Conservation (phyloP, 2,888 invertebrate species). For the Lasioglossum morio region DNA sequence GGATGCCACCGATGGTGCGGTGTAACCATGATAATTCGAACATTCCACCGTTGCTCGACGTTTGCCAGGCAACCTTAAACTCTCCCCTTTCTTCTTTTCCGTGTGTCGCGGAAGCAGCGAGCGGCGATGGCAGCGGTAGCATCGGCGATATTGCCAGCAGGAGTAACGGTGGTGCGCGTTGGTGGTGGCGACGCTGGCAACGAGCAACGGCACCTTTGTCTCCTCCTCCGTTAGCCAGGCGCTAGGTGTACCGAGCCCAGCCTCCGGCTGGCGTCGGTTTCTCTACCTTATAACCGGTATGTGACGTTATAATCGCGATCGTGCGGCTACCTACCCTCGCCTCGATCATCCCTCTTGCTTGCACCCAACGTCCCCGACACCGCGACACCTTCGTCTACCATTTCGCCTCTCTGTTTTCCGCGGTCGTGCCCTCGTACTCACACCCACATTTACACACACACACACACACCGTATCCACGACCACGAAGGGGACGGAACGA, state of each 20-base stretch:
- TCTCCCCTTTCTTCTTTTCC: conserved; percentile 46
- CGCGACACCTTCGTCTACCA: conserved; percentile 21
- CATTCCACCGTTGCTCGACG: conserved; percentile 79
- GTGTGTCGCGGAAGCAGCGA: background rate
- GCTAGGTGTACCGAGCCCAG: conserved; percentile 42
- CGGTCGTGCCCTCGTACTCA: background rate
- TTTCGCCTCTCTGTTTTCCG: conserved; percentile 25
- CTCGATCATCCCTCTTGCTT: conserved; percentile 36
- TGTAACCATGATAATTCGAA: conserved; percentile 80
- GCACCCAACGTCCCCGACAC: background rate
- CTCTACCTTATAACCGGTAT: conserved; percentile 77
- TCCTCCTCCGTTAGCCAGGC: conserved; percentile 19
- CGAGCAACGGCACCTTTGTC: conserved; percentile 35
- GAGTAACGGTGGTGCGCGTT: background rate
- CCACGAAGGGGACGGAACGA: background rate
- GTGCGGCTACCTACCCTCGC: conserved; percentile 43
- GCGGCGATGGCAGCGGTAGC: conserved; percentile 6
- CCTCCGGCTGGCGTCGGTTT: conserved; percentile 67
- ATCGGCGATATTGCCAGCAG: conserved; percentile 7
- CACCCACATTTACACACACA: background rate
- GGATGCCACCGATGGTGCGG: conserved; percentile 71
- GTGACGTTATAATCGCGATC: conserved; percentile 78
- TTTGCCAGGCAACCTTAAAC: conserved; percentile 68
- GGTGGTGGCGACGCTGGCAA: conserved; percentile 21
- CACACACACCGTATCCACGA: background rate